These are phyloP conservation scores for Hemibagrus wyckioides DNA, from an alignment of 2,113 vertebrate species.

Conservation along the genomic window DNA sequence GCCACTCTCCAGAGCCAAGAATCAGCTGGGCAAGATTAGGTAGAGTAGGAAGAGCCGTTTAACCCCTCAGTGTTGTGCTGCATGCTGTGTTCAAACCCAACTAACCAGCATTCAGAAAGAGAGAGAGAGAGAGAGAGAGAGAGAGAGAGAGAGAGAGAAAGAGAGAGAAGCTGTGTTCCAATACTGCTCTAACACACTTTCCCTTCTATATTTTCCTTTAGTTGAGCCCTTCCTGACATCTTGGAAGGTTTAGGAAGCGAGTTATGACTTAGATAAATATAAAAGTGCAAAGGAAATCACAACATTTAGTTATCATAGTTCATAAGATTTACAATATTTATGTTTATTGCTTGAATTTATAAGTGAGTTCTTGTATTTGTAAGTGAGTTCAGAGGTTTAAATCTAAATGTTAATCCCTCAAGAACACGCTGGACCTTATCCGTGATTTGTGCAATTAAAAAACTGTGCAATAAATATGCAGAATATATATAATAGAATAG, in stretches of 20 bases:
- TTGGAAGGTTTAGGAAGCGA: background rate
- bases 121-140: slow-evolving; percentile 56
- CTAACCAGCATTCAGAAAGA: slow-evolving; percentile 60
- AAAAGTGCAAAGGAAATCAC: background rate
- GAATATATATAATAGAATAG: background rate
- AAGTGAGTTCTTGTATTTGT: background rate
- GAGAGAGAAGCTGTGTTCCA: slow-evolving; percentile 20
- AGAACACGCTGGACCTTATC: background rate
- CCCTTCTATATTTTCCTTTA: background rate
- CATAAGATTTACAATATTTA: background rate
- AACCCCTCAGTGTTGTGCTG: slow-evolving; percentile 41
- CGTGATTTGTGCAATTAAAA: background rate
- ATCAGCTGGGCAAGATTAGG: slow-evolving; percentile 99
- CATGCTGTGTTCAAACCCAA: slow-evolving; percentile 46
- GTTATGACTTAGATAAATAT: background rate
- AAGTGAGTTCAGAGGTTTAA: background rate
- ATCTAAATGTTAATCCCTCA: background rate
- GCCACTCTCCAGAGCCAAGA: slow-evolving; percentile 98
- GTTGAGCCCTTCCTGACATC: background rate
- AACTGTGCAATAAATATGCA: background rate
- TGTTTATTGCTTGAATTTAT: no score
- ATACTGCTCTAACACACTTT: slow-evolving; percentile 19
- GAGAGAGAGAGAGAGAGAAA: slow-evolving; percentile 57
- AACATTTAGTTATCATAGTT: background rate
- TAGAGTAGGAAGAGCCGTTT: slow-evolving; percentile 83